These are phyloP conservation scores for Diaphora mendica DNA, from an alignment of 2,888 invertebrate species.

Conservation along the genomic window DNA sequence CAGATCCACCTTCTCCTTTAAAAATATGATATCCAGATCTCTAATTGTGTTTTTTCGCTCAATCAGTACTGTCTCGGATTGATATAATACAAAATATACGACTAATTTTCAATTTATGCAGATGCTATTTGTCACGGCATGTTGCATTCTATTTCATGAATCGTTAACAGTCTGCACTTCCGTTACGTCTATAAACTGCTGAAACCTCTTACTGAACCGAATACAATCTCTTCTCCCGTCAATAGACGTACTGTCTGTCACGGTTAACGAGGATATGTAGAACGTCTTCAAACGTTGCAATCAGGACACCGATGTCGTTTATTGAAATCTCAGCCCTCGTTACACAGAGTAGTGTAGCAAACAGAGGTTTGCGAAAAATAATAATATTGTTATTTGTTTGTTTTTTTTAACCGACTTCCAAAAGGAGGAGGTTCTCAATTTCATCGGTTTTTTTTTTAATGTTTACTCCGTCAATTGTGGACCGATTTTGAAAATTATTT, in stretches of 20 bases:
- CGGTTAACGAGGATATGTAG: constrained; percentile 69
- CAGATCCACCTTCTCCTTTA: too few relatives aligned
- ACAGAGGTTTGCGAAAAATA: constrained; percentile 40
- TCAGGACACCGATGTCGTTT: constrained; percentile 76
- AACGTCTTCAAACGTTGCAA: constrained; percentile 67
- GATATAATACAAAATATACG: not conserved
- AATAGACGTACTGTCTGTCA: constrained; percentile 54
- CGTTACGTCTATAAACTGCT: constrained; percentile 16
- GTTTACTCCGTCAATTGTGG: too few relatives aligned
- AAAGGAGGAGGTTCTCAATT: too few relatives aligned
- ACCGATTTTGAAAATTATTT: too few relatives aligned
- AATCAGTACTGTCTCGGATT: not conserved
- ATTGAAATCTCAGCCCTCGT: constrained; percentile 80
- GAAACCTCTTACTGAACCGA: constrained; percentile 22
- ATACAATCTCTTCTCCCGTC: constrained; percentile 23
- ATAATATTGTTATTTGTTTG: not conserved
- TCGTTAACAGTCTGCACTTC: constrained; percentile 8
- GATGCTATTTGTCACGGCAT: constrained; percentile 4
- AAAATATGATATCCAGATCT: too few relatives aligned
- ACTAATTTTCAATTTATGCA: not conserved
- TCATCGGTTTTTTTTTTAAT: too few relatives aligned
- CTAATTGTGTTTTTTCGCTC: not conserved
- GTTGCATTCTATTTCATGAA: constrained; percentile 7
- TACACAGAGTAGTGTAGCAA: constrained; percentile 57
- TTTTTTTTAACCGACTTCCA: too few relatives aligned